These are phyloP conservation scores for Cerceris ruficornis DNA, from an alignment of 2,888 invertebrate species.

Conservation along the genomic window DNA sequence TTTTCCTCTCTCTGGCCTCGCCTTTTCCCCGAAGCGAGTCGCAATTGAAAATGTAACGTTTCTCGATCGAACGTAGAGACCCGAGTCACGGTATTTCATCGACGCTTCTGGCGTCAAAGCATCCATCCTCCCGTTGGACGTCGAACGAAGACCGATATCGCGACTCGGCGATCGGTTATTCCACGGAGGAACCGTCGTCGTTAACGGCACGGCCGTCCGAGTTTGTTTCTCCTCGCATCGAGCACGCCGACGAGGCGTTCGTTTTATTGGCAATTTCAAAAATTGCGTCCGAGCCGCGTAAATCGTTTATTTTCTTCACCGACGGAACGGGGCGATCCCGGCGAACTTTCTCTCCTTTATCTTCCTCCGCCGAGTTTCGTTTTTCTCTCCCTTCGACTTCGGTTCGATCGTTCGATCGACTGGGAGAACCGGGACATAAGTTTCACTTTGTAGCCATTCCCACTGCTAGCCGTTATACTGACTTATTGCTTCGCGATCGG, in stretches of 20 bases:
- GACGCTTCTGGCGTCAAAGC: too few relatives aligned
- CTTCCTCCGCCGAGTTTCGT: constrained; percentile 1
- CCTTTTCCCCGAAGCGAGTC: too few relatives aligned
- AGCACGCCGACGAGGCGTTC: constrained; percentile 39
- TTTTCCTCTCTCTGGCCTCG: too few relatives aligned
- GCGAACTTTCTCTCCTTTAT: constrained; percentile 33
- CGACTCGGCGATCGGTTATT: constrained; percentile 18
- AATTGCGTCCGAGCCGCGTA: constrained; percentile 61
- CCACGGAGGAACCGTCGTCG: background rate
- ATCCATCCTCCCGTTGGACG: constrained; percentile 51
- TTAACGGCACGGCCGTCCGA: constrained; percentile 6
- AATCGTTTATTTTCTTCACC: constrained; percentile 56
- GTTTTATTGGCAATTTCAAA: constrained; percentile 69
- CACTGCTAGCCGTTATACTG: constrained; percentile 39
- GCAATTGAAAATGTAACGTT: too few relatives aligned
- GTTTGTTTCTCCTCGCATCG: constrained; percentile 20
- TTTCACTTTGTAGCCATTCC: constrained; percentile 53
- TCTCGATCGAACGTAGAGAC: too few relatives aligned
- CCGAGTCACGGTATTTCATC: too few relatives aligned
- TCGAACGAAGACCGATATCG: constrained; percentile 46
- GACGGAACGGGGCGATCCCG: background rate
- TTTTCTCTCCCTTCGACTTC: constrained; percentile 32
- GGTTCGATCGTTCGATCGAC: constrained; percentile 49
- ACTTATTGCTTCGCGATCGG: constrained; percentile 61
- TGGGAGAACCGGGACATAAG: constrained; percentile 38